These are phyloP conservation scores for Teleogryllus occipitalis DNA, from an alignment of 1,140 invertebrate genomes.

Conservation along the genomic window DNA sequence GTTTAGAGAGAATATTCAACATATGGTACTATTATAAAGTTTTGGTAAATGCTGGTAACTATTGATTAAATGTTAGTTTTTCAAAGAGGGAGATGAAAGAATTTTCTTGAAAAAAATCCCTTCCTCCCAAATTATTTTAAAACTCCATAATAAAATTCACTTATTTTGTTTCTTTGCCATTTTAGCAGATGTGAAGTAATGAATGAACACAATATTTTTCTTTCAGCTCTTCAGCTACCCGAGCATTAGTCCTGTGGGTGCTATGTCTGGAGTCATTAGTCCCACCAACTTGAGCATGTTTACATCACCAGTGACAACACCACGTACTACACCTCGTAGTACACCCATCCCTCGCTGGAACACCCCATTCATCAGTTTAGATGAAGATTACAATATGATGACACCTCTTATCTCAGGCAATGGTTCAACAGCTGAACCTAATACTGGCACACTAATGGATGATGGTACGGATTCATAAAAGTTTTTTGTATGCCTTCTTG, in stretches of 20 bases:
- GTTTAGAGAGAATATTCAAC: no score
- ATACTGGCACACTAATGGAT: slow-evolving; percentile 61
- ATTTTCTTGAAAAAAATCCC: no score
- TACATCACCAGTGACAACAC: slow-evolving; percentile 66
- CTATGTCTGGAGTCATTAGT: slow-evolving; percentile 73
- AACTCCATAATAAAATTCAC: no score
- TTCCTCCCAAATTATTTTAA: no score
- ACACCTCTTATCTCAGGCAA: slow-evolving; percentile 57
- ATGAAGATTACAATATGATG: slow-evolving; percentile 90
- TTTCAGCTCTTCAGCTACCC: slow-evolving; percentile 84
- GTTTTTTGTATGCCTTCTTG: no score
- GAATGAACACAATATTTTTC: neutral
- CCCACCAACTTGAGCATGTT: slow-evolving; percentile 84
- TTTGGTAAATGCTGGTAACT: no score
- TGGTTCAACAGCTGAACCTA: slow-evolving; percentile 45
- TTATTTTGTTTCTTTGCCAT: no score
- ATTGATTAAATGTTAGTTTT: no score
- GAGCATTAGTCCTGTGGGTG: slow-evolving; percentile 60
- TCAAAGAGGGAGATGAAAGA: no score
- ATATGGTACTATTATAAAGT: no score
- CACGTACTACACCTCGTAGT: slow-evolving; percentile 51
- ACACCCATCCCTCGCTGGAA: slow-evolving; percentile 77
- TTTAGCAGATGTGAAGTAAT: no score
- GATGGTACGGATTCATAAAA: slow-evolving; percentile 43
- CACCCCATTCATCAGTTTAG: slow-evolving; percentile 73